These are phyloP conservation scores for Hyles vespertilio DNA, from an alignment of 1,140 invertebrate species.

Conservation along the genomic window DNA sequence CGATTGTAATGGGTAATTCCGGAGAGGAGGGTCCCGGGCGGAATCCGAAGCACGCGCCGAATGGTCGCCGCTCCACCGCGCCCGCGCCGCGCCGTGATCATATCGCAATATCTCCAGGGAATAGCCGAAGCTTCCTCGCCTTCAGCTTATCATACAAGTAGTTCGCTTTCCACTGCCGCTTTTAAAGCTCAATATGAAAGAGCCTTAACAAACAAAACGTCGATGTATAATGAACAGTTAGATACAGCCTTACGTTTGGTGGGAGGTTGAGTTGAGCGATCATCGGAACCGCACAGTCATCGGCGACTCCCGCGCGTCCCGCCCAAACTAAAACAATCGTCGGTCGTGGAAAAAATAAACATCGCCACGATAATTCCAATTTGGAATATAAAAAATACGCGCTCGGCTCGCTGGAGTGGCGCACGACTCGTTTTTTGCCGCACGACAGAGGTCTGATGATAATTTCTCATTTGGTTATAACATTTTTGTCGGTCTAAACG, in stretches of 20 bases:
- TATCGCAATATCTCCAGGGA: slow-evolving; percentile 65
- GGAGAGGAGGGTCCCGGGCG: slow-evolving; percentile 32
- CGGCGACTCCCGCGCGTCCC: slow-evolving; percentile 43
- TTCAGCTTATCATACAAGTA: slow-evolving; percentile 15
- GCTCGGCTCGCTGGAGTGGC: slow-evolving; percentile 28
- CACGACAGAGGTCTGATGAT: slow-evolving; percentile 54
- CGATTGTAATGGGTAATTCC: slow-evolving; percentile 67
- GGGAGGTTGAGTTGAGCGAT: slow-evolving; percentile 4
- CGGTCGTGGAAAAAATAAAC: slow-evolving; percentile 48
- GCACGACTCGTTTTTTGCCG: slow-evolving; percentile 58
- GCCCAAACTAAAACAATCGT: slow-evolving; percentile 61
- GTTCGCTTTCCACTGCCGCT: slow-evolving; percentile 37
- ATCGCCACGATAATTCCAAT: slow-evolving; percentile 63
- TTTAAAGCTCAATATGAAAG: slow-evolving; percentile 34
- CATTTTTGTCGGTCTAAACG: slow-evolving; percentile 70
- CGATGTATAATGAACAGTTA: slow-evolving; percentile 32
- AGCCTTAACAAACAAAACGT: slow-evolving; percentile 23
- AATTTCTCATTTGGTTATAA: slow-evolving; percentile 75
- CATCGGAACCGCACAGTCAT: slow-evolving; percentile 51
- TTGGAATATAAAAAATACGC: slow-evolving; percentile 59
- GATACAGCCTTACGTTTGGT: slow-evolving; percentile 13
- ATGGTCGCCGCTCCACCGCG: slow-evolving; percentile 37
- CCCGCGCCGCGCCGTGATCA: slow-evolving; percentile 38
- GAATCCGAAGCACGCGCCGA: slow-evolving; percentile 69
- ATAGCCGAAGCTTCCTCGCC: slow-evolving; percentile 29